Percentiles rank a stretch among this genome's conserved stretches.
Conservation (phyloP, 2,797 vertebrate species). For the Pipistrellus pygmaeus region DNA sequence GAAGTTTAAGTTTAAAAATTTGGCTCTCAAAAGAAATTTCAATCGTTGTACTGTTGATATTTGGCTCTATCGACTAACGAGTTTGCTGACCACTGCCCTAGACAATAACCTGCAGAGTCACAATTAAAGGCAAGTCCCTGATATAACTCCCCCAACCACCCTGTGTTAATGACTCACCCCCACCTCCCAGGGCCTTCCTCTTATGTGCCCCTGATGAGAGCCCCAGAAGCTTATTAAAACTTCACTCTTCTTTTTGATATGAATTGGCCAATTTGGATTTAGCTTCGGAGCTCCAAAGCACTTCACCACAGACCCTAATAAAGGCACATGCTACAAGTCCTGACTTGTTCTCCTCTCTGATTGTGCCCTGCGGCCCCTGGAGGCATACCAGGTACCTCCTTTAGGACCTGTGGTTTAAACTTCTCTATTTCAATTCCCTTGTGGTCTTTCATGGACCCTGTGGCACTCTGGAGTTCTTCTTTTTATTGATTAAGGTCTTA, state of each 20-base stretch:
- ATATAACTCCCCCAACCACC: background rate
- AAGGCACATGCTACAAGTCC: background rate
- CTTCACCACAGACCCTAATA: background rate
- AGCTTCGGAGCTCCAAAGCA: background rate
- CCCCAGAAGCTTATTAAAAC: background rate
- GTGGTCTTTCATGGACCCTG: slow-evolving; percentile 16
- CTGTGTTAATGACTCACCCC: background rate
- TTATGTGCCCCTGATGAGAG: background rate
- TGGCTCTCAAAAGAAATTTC: no score
- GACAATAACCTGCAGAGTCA: background rate
- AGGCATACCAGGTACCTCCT: background rate
- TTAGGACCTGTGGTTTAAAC: background rate
- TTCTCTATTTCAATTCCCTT: slow-evolving; percentile 55
- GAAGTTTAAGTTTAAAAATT: no score
- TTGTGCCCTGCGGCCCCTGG: background rate
- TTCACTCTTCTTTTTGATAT: background rate
- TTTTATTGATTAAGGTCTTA: no score
- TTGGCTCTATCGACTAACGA: no score
- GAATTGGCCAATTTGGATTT: background rate
- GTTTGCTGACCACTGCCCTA: no score
- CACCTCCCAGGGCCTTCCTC: background rate
- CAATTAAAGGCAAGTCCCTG: background rate
- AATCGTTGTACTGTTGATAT: no score
- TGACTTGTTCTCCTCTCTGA: background rate
- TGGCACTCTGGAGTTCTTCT: background rate